Conservation (phyloP, 2,113 vertebrate genomes). For the Castor canadensis region DNA sequence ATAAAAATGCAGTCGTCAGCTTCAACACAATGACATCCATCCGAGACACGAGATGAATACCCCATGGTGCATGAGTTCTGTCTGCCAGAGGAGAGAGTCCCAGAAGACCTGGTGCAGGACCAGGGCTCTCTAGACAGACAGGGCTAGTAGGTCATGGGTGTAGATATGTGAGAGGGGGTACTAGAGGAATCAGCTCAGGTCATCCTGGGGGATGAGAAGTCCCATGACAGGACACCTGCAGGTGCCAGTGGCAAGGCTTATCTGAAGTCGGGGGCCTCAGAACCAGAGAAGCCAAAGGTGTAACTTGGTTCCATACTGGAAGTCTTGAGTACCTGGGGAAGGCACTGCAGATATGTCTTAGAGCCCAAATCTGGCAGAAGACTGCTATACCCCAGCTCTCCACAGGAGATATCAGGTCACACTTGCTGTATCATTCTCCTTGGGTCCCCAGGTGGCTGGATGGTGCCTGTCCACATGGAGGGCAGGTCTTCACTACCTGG, state of each 20-base stretch:
- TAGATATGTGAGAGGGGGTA: too few relatives aligned
- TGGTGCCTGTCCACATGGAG: not conserved
- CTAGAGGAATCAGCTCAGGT: not conserved
- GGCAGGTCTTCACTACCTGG: not conserved
- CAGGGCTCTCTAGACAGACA: not conserved
- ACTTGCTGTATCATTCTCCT: not conserved
- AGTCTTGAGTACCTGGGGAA: too few relatives aligned
- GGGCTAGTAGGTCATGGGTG: not conserved
- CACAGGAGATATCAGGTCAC: not conserved
- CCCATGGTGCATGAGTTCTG: fast-evolving
- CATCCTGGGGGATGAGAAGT: not conserved
- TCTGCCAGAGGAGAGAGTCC: fast-evolving
- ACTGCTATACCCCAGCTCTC: not conserved
- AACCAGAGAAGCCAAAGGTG: not conserved
- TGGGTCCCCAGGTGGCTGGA: not conserved
- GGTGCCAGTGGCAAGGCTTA: too few relatives aligned
- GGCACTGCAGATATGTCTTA: not conserved
- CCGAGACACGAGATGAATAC: fast-evolving
- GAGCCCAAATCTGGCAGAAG: too few relatives aligned
- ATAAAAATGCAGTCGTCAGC: not conserved
- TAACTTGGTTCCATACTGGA: not conserved
- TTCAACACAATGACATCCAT: not conserved
- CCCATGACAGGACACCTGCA: not conserved
- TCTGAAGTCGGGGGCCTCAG: not conserved
- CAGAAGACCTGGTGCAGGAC: fast-evolving